phyloP scores from a whole-genome alignment of 1,140 invertebrate genomes.

The Caenorhabditis brenneri region DNA sequence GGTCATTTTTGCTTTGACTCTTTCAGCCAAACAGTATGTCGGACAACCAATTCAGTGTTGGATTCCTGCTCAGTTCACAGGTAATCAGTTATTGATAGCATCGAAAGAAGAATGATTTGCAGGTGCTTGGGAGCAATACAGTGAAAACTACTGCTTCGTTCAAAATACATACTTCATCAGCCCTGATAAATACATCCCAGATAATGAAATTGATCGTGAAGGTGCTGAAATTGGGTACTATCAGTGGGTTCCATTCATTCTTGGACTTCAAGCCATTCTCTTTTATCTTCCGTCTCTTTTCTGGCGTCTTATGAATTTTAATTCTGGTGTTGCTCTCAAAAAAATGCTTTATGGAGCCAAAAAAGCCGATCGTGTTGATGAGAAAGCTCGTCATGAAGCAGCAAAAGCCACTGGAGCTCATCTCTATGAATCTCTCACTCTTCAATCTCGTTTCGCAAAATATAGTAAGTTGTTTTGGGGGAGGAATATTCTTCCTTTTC shows the following conservation, averaged over 20 bases:
- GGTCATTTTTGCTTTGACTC: conserved; percentile 69
- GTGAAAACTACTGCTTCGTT: conserved; percentile 71
- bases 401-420: conserved; percentile 67
- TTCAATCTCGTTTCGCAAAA: conserved; percentile 59
- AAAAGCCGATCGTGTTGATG: conserved; percentile 14
- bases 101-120: conserved; percentile 4
- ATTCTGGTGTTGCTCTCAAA: conserved; percentile 61
- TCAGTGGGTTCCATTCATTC: conserved; percentile 73
- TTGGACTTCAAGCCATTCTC: conserved; percentile 74
- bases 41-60: conserved; percentile 71
- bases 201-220: conserved; percentile 62
- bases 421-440: conserved; percentile 63
- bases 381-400: conserved; percentile 3
- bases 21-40: conserved; percentile 70
- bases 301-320: conserved; percentile 72
- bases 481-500: neutral
- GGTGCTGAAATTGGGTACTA: conserved; percentile 71
- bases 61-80: conserved; percentile 71
- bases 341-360: neutral
- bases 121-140: conserved; percentile 70
- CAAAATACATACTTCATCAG: conserved; percentile 70
- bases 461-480: conserved; percentile 23
- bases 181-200: conserved; percentile 67
- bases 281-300: conserved; percentile 74
- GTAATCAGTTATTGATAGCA: neutral